These are phyloP conservation scores for Drosophila niveifrons DNA, from an alignment of 2,888 invertebrate genomes.

Conservation along the genomic window DNA sequence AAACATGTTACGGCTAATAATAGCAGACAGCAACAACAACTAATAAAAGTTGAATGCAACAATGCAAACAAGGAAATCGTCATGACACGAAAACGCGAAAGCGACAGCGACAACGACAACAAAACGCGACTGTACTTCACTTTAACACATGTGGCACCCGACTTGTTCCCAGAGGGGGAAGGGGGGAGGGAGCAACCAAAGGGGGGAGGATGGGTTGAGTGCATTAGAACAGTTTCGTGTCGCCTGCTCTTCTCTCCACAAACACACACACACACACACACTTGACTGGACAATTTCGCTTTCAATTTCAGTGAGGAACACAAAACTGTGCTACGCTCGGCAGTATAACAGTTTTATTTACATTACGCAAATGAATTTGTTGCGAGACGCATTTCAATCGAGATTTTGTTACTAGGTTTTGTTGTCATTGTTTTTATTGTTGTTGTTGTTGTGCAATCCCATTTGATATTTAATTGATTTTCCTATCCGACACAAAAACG, in stretches of 20 bases:
- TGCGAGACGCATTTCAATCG: conserved; percentile 37
- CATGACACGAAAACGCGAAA: conserved; percentile 38
- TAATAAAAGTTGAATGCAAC: conserved; percentile 52
- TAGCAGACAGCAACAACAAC: conserved; percentile 45
- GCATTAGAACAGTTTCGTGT: conserved; percentile 43
- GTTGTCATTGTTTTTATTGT: conserved; percentile 9
- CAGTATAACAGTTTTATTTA: conserved; percentile 42
- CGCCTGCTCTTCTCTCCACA: background rate
- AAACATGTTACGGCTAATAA: conserved; percentile 61
- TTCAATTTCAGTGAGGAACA: conserved; percentile 59
- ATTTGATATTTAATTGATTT: conserved; percentile 63
- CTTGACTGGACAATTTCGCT: conserved; percentile 59
- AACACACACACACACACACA: conserved; percentile 3
- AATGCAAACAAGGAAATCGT: conserved; percentile 70
- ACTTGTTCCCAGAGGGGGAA: background rate
- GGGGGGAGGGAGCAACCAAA: background rate
- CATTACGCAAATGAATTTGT: conserved; percentile 56
- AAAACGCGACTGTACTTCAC: conserved; percentile 67
- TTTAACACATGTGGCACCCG: conserved; percentile 19
- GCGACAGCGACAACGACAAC: conserved; percentile 10
- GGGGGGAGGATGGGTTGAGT: conserved; percentile 17
- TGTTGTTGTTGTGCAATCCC: conserved; percentile 30
- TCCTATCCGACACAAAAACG: conserved; percentile 43
- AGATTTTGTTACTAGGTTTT: conserved; percentile 43
- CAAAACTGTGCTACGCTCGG: conserved; percentile 48